A percentile compares a stretch with the other conserved stretches of the same genome.
phyloP scores from a whole-genome alignment of 2,797 vertebrate species.

The Thalassophryne amazonica region DNA sequence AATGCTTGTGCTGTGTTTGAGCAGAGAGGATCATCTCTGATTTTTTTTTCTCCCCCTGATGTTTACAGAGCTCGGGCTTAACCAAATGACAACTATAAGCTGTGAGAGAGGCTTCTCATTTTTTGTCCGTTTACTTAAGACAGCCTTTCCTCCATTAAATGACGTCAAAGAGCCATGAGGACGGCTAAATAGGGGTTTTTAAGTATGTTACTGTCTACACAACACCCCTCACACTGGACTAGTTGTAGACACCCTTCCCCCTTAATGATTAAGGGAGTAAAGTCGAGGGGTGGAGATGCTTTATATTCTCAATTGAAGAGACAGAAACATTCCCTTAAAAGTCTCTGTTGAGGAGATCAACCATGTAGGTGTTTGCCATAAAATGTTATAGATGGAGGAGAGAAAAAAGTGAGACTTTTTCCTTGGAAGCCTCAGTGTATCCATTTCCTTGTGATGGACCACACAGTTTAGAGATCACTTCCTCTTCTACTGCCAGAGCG shows the following conservation, averaged over 20 bases:
- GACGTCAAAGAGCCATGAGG: constrained; percentile 67
- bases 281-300: constrained; percentile 28
- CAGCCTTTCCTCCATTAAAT: constrained; percentile 67
- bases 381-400: constrained; percentile 59
- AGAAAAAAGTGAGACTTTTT: constrained; percentile 44
- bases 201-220: constrained; percentile 55
- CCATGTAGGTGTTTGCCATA: constrained; percentile 61
- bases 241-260: constrained; percentile 47
- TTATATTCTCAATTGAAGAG: constrained; percentile 61
- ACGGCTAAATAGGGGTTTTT: constrained; percentile 72
- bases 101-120: constrained; percentile 64
- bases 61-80: constrained; percentile 66
- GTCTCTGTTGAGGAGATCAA: constrained; percentile 67
- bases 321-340: constrained; percentile 71
- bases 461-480: constrained; percentile 68
- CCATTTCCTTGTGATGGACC: constrained; percentile 56
- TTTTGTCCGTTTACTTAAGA: constrained; percentile 75
- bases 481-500: constrained; percentile 49
- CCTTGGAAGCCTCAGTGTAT: constrained; percentile 46
- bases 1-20: constrained; percentile 3
- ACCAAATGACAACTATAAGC: constrained; percentile 69
- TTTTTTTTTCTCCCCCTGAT: constrained; percentile 32
- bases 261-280: constrained; percentile 37
- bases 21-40: constrained; percentile 25
- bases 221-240: constrained; percentile 53